phyloP scores from a whole-genome alignment of 2,888 invertebrate species.

The Elegia similella region DNA sequence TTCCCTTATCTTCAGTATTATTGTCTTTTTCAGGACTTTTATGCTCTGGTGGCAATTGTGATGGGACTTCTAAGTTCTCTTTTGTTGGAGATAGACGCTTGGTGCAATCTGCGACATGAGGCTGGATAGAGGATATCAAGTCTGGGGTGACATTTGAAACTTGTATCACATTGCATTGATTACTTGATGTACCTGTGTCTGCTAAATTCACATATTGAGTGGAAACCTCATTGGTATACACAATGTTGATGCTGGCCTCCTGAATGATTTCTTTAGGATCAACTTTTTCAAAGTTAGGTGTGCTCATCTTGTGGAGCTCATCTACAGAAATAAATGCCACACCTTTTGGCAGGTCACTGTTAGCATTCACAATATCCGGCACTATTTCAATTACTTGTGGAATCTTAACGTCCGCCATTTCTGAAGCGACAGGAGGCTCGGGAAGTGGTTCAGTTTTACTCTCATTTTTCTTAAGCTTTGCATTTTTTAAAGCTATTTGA shows the following conservation, averaged over 20 bases:
- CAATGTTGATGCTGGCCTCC: slow-evolving; percentile 75
- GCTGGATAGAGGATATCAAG: slow-evolving; percentile 67
- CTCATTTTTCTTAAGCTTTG: slow-evolving; percentile 66
- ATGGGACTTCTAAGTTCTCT: slow-evolving; percentile 19
- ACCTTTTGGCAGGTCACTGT: slow-evolving; percentile 62
- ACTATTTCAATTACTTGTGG: slow-evolving; percentile 75
- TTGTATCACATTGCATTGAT: slow-evolving; percentile 56
- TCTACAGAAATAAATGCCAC: slow-evolving; percentile 72
- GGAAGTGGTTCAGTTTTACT: slow-evolving; percentile 34
- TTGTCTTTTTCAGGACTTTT: slow-evolving; percentile 29
- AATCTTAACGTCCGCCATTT: slow-evolving; percentile 59
- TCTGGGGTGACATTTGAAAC: slow-evolving; percentile 67
- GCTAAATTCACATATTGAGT: slow-evolving; percentile 62
- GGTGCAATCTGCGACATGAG: slow-evolving; percentile 34
- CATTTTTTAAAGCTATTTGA: slow-evolving; percentile 69
- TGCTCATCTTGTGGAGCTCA: slow-evolving; percentile 71
- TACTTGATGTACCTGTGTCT: slow-evolving; percentile 42
- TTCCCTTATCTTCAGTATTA: slow-evolving; percentile 34
- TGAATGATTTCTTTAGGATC: slow-evolving; percentile 75
- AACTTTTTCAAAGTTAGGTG: slow-evolving; percentile 71
- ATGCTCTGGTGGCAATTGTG: slow-evolving; percentile 27
- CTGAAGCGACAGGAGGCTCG: slow-evolving; percentile 35
- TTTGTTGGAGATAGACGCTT: slow-evolving; percentile 20
- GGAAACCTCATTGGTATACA: slow-evolving; percentile 67
- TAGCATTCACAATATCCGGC: slow-evolving; percentile 55